Conservation (phyloP, 2,888 invertebrate species). For the Cryptocephalus primarius region DNA sequence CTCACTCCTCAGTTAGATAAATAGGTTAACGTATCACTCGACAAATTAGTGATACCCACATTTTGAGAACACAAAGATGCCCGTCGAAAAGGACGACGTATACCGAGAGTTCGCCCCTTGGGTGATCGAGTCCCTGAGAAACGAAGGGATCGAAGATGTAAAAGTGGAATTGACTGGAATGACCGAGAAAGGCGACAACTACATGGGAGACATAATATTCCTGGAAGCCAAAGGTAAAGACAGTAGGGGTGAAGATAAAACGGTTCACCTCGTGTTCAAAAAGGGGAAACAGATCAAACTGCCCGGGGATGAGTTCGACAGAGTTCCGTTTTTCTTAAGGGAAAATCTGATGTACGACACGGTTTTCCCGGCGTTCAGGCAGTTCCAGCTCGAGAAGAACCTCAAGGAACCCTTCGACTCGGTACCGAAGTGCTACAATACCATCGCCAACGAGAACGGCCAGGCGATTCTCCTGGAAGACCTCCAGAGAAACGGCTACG, state of each 20-base stretch:
- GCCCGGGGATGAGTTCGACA: not conserved
- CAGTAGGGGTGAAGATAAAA: not conserved
- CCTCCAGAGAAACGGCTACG: conserved; percentile 10
- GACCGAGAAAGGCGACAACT: conserved; percentile 10
- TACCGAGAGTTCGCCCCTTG: conserved; percentile 1
- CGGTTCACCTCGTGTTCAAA: conserved; percentile 8
- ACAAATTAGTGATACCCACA: no score
- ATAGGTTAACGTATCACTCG: no score
- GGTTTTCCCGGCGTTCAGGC: conserved; percentile 8
- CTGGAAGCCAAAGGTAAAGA: conserved; percentile 6
- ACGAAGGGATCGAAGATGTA: conserved; percentile 3
- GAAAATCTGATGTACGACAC: conserved; percentile 13
- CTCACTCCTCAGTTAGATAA: no score
- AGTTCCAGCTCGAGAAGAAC: conserved; percentile 10
- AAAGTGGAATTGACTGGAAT: conserved; percentile 7
- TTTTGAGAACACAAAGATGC: no score
- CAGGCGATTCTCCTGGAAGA: conserved; percentile 13
- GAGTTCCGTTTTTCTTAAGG: not conserved
- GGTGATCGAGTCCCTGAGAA: conserved; percentile 4
- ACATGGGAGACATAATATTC: conserved; percentile 10
- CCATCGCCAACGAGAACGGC: conserved; percentile 4
- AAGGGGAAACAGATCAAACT: conserved; percentile 4
- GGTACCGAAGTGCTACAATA: conserved; percentile 12
- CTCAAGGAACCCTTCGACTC: conserved; percentile 6
- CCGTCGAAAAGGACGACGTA: no score